Percentiles rank a stretch among this genome's conserved stretches.
Evolutionary conservation across 2,113 vertebrate species (phyloP).

Genomic region (Rhynchomys soricoides): DNA sequence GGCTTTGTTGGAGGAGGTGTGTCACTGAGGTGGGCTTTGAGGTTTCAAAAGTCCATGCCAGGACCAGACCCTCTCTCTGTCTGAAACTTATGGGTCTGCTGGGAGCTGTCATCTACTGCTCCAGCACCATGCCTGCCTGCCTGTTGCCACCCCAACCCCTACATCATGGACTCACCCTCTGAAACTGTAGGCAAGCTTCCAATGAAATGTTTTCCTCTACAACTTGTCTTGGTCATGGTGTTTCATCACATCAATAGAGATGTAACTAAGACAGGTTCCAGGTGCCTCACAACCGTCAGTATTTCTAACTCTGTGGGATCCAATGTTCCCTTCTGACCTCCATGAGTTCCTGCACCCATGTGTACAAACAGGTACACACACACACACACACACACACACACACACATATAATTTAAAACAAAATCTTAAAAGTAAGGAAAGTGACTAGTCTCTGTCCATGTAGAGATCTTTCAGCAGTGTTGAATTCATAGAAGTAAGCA

Average conservation of each 20-base stretch:
- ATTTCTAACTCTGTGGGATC: neutral
- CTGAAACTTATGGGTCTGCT: neutral
- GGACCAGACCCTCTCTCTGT: neutral
- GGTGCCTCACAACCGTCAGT: neutral
- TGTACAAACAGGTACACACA: neutral
- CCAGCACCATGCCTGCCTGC: neutral
- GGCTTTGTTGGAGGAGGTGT: neutral
- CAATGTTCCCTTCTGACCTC: neutral
- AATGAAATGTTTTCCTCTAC: neutral
- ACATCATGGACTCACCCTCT: neutral
- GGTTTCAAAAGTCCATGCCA: neutral
- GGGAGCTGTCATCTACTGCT: neutral
- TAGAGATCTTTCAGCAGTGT: neutral
- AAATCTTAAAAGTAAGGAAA: neutral
- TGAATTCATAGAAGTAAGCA: neutral
- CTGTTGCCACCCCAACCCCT: neutral
- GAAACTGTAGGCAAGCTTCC: neutral
- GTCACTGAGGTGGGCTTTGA: neutral
- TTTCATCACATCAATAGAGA: neutral
- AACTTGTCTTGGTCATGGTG: neutral
- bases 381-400: no score
- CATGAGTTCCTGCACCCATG: neutral
- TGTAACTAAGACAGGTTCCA: neutral
- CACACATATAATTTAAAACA: neutral
- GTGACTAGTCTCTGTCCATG: neutral